phyloP scores from a whole-genome alignment of 1,140 invertebrate species.

The Nasonia longicornis region DNA sequence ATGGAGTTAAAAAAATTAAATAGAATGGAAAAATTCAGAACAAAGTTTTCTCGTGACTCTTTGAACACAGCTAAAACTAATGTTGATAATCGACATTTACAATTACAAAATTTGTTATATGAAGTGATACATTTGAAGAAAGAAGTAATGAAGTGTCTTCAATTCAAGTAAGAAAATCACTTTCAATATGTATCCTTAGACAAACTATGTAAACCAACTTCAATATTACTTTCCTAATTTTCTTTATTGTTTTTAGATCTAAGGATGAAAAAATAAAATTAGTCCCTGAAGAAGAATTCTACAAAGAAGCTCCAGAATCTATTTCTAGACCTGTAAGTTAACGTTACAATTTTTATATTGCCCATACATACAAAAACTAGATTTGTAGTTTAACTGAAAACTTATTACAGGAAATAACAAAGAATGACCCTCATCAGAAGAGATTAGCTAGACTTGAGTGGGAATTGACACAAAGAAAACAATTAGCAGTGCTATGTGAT shows the following conservation, averaged over 20 bases:
- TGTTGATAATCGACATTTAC: slow-evolving; percentile 90
- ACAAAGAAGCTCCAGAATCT: slow-evolving; percentile 81
- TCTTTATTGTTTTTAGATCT: slow-evolving; percentile 74
- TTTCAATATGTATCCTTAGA: slow-evolving; percentile 16
- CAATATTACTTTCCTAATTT: slow-evolving; percentile 22
- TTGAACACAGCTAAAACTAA: slow-evolving; percentile 84
- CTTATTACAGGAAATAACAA: slow-evolving; percentile 74
- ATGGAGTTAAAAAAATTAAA: slow-evolving; percentile 90
- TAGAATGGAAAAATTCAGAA: slow-evolving; percentile 88
- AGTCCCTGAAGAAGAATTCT: slow-evolving; percentile 87
- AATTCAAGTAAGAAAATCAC: slow-evolving; percentile 80
- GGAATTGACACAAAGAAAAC: slow-evolving; percentile 91
- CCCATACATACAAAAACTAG: neutral
- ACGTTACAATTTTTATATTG: slow-evolving; percentile 24
- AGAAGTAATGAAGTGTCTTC: slow-evolving; percentile 92
- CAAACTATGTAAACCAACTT: neutral
- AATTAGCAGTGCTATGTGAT: slow-evolving; percentile 82
- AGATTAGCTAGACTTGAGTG: slow-evolving; percentile 90
- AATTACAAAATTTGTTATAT: slow-evolving; percentile 94
- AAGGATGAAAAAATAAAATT: slow-evolving; percentile 94
- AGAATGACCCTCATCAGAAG: slow-evolving; percentile 81
- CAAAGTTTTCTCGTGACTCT: slow-evolving; percentile 84
- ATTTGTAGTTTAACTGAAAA: slow-evolving; percentile 47
- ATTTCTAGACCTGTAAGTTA: slow-evolving; percentile 78
- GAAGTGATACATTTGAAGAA: slow-evolving; percentile 94